Evolutionary conservation across 2,888 invertebrate species (phyloP).

Genomic region (Drosophila eohydei): DNA sequence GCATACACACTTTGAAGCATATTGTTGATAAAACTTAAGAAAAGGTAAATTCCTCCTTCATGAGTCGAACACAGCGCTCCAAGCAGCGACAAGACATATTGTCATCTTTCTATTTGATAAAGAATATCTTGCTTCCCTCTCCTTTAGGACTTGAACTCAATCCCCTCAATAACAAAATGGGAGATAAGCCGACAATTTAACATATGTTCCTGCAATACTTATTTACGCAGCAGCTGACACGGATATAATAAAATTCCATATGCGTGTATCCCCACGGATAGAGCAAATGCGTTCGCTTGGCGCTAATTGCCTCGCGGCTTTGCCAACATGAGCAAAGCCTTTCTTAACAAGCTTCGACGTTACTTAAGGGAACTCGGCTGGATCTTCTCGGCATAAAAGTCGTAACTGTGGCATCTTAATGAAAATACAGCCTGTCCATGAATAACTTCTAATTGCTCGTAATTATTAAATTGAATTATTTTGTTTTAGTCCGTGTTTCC

Average conservation of each 20-base stretch:
- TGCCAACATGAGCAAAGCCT: neutral
- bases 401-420: neutral
- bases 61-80: neutral
- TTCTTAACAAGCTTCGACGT: neutral
- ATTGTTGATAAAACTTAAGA: neutral
- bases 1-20: neutral
- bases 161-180: neutral
- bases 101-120: constrained; percentile 3
- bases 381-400: neutral
- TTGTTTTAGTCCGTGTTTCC: neutral
- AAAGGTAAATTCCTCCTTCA: neutral
- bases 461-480: neutral
- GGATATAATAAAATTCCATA: neutral
- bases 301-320: neutral
- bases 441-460: neutral
- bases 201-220: constrained; percentile 3
- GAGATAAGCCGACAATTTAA: constrained; percentile 1
- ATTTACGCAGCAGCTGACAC: neutral
- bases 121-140: neutral
- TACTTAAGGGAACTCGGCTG: neutral
- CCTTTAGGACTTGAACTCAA: neutral
- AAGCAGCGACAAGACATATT: neutral
- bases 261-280: neutral
- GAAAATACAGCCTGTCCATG: neutral
- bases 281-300: neutral